Evolutionary conservation across 2,888 invertebrate species (phyloP).

Genomic region (Euzophera pinguis): DNA sequence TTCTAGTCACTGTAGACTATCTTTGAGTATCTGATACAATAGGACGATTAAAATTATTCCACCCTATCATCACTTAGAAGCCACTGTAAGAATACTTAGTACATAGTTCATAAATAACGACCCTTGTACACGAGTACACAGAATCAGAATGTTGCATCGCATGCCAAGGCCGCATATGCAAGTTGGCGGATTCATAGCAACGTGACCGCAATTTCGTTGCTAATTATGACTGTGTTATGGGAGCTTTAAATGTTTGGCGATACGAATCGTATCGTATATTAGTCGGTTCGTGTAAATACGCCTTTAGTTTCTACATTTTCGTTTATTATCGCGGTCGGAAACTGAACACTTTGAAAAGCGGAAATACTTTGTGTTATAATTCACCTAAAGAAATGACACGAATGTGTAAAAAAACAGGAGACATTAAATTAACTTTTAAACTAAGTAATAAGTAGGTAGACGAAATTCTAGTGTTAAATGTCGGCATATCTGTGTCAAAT

Average conservation of each 20-base stretch:
- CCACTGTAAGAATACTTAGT: not conserved
- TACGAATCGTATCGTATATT: conserved; percentile 3
- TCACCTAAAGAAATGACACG: too few species aligned
- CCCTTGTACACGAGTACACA: conserved; percentile 8
- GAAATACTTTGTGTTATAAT: too few species aligned
- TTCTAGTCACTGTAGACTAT: too few species aligned
- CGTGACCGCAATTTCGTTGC: conserved; percentile 35
- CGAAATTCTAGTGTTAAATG: too few species aligned
- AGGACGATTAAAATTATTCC: too few species aligned
- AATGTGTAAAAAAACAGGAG: too few species aligned
- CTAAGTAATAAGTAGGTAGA: too few species aligned
- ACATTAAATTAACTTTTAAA: too few species aligned
- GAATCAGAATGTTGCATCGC: conserved; percentile 51
- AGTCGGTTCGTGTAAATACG: conserved; percentile 14
- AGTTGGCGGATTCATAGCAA: conserved; percentile 32
- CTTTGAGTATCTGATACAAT: too few species aligned
- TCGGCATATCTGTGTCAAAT: too few species aligned
- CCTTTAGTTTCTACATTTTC: conserved; percentile 13
- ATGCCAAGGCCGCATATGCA: conserved; percentile 52
- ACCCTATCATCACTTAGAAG: not conserved
- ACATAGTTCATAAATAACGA: not conserved
- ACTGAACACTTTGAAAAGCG: too few species aligned
- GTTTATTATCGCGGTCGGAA: not conserved
- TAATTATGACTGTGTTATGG: conserved; percentile 41
- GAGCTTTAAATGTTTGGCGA: conserved; percentile 13